phyloP scores from a whole-genome alignment of 2,113 vertebrate genomes.

The Machaerirhynchus nigripectus region DNA sequence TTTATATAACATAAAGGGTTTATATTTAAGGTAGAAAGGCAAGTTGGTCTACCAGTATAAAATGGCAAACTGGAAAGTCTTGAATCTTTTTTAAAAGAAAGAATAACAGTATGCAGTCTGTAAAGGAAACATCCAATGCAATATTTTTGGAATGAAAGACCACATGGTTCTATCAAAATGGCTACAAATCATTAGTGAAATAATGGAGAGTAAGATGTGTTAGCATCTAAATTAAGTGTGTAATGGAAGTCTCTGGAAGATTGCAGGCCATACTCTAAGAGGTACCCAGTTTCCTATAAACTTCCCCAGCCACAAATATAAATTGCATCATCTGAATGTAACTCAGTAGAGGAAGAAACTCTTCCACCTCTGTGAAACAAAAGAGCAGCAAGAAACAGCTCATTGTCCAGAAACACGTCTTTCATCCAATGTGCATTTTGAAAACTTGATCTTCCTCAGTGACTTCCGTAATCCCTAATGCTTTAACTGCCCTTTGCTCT shows the following conservation, averaged over 20 bases:
- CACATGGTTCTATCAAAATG: neutral
- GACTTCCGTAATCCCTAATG: neutral
- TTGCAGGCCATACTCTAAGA: neutral
- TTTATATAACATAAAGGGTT: neutral
- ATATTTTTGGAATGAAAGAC: neutral
- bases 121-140: neutral
- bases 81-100: neutral
- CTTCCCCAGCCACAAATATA: fast-evolving
- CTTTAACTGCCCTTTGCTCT: neutral
- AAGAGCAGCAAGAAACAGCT: neutral
- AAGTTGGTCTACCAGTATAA: neutral
- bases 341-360: neutral
- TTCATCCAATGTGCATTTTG: neutral
- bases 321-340: neutral
- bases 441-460: neutral
- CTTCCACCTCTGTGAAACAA: neutral
- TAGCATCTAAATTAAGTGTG: neutral
- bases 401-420: neutral
- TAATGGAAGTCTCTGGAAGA: neutral
- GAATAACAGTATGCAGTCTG: neutral
- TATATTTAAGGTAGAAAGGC: neutral
- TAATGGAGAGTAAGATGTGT: neutral
- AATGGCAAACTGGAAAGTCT: neutral
- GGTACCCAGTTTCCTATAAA: neutral
- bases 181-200: neutral